These are phyloP conservation scores for Panthera tigris DNA, from an alignment of 2,113 vertebrate genomes.

Conservation along the genomic window DNA sequence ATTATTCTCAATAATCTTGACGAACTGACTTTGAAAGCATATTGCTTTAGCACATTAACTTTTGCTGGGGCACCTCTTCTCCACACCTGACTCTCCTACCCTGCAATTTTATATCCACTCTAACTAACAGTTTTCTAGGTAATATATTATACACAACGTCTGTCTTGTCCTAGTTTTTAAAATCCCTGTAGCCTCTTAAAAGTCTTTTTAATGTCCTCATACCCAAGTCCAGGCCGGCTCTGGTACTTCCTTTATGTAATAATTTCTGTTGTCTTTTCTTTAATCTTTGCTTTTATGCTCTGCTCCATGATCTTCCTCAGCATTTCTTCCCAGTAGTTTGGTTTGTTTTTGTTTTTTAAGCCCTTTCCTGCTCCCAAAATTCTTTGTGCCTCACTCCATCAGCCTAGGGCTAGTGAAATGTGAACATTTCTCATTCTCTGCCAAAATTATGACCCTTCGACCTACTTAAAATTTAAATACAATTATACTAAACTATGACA, in stretches of 20 bases:
- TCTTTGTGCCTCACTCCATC: not conserved
- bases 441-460: not conserved
- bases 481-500: not conserved
- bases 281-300: not conserved
- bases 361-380: not conserved
- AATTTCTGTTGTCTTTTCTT: not conserved
- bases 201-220: conserved; percentile 47
- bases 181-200: conserved; percentile 62
- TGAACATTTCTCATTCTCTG: not conserved
- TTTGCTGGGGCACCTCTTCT: conserved; percentile 45
- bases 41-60: conserved; percentile 73
- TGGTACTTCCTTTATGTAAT: not conserved
- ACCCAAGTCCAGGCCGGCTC: not conserved
- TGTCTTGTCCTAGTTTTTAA: conserved; percentile 62
- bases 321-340: not conserved
- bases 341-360: not conserved
- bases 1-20: conserved; percentile 61
- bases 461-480: conserved; percentile 2
- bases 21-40: conserved; percentile 68
- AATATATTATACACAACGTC: conserved; percentile 71
- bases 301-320: not conserved
- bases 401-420: not conserved
- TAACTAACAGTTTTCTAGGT: conserved; percentile 56
- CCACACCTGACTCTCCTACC: conserved; percentile 57
- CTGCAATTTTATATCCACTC: conserved; percentile 65